Base-by-base conservation (phyloP, 1,140 invertebrate genomes). In the Pseudomyrmex concolor region DNA sequence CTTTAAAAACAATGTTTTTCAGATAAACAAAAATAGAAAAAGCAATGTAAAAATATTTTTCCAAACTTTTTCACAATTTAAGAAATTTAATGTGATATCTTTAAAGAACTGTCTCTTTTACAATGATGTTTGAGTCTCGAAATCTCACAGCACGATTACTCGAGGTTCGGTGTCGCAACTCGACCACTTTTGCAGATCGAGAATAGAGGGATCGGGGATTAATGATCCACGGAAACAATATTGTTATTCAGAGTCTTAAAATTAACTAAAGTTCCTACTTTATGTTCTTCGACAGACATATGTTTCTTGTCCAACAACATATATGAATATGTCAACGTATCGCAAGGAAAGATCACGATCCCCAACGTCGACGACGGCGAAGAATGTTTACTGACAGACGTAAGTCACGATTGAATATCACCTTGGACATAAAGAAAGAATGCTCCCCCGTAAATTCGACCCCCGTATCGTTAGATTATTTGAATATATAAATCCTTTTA, bases 321-420 rank as follows among this genome's bases (percentile, higher is more conserved):
- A 93, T 95, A 95, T 94, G 95, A 96, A 90, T 97, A 97, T 95
- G 92, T 95, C 92, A 97, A 96, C 94, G 96, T 97, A 74, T 95
- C 97, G 86, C 97, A 97, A 94, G 97, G 97, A 94, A 96, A 96
- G 92, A 95, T 96, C 70, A 96, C 96, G 77, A 97, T 97, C 89
- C 96, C 97, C 86, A 95, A 95, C 87, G 95, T 97, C 86, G 96
- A 97, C 93, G 97, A 97, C 91, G 95, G 93, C 70, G 97, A 97
- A 92, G 97, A 97, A 95, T 96, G 96, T 95, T 77, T 90, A 57
- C 92, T 96, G 82, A 97, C 96, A 84, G 96, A 97, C 93, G 97
- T 97, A 95, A 96, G 96, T 96, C 89, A 90, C 34, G 5, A 34
- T 63, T 62, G 48, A 17, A 50, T 74, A 45, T 57, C 17, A 50